Base-by-base conservation (phyloP, 2,797 vertebrate genomes). In the Cirrhinus mrigala region DNA sequence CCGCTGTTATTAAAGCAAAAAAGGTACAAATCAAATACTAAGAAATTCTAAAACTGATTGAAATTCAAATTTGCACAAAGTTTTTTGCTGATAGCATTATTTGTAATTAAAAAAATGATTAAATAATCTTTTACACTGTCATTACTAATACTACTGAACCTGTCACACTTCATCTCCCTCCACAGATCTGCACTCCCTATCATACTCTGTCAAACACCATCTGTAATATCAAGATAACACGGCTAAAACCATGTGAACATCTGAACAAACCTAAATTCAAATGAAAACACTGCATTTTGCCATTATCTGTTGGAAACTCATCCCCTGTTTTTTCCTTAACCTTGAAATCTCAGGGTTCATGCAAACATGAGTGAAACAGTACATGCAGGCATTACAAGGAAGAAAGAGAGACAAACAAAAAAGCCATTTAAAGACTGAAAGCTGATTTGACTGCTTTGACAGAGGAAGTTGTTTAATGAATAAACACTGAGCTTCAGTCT, bases 391-490 rank as follows among this genome's bases (percentile, higher is more conserved):
- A 40, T 29, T 76, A 40, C 20, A 10, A 83, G 15, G 15, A 75
- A 75, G 27, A 64, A 12, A 70, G 33, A 37, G 46, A 22, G 12
- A 24, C 37, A 50, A 37, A 64, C 20, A 75, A 62, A 46, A 33
- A 56, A 27, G 22, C 8, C 29, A 40, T 46, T 29, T 74, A 73
- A 40, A 27, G 50, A 54, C 46, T 18, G 78, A 33, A 56, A 56
- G 79, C 48, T 81, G 20, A 27, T 81, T 81, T 81, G 66, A 71
- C 37, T 62, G 69, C 22, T 58, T 46, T 75, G 40, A 50, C 6
- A 1, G 6, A 18, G 71, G 73, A 77, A 77, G 73, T 64, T 56
- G 44, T 50, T 76, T 76, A 0, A 52, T 68, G 46, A 52, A 80
- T 52, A 48, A 60, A 48, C 40, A 58, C 14, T 71, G 3, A 81